Percentiles rank a stretch among this genome's conserved stretches.
phyloP scores from a whole-genome alignment of 2,797 vertebrate species.

The Calcarius lapponicus region DNA sequence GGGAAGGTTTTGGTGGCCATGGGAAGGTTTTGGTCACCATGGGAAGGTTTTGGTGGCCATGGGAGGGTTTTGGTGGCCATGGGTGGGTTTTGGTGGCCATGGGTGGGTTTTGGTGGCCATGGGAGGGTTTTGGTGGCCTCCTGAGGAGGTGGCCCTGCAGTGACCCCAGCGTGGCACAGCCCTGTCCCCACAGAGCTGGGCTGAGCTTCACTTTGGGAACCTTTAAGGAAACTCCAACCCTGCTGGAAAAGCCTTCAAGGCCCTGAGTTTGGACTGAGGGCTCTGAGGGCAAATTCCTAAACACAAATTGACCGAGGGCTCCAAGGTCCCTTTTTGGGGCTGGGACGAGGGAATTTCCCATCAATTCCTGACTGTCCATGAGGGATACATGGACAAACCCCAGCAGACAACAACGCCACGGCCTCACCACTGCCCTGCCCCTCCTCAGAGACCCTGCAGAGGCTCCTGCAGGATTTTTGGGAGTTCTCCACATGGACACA shows the following conservation, averaged over 20 bases:
- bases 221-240: not conserved
- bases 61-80: not conserved
- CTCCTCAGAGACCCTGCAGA: not conserved
- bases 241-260: not conserved
- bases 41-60: not conserved
- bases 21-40: too few species aligned
- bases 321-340: not conserved
- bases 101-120: not conserved
- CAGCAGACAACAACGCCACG: accelerated
- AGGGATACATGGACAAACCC: accelerated
- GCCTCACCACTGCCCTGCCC: accelerated
- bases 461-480: accelerated
- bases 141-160: not conserved
- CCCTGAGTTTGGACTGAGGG: not conserved
- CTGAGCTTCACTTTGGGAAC: not conserved
- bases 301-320: not conserved
- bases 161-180: not conserved
- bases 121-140: not conserved
- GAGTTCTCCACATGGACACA: accelerated
- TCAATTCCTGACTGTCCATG: accelerated
- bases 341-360: not conserved
- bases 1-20: too few species aligned
- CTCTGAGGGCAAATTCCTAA: not conserved
- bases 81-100: not conserved
- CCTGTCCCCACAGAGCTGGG: accelerated